Evolutionary conservation across 1,140 invertebrate genomes (phyloP).

Genomic region (Latrodectus geometricus): DNA sequence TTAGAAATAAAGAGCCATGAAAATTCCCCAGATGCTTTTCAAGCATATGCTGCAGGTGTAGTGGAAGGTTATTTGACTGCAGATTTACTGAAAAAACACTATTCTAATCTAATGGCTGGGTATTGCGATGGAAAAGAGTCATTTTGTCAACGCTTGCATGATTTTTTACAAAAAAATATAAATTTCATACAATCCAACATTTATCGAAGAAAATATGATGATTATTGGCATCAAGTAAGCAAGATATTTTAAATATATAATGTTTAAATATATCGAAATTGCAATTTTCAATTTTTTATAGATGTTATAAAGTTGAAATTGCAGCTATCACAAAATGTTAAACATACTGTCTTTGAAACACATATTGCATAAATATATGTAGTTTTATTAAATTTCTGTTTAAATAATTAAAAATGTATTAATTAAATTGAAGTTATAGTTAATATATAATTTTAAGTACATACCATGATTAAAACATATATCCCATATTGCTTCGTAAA

Average conservation of each 20-base stretch:
- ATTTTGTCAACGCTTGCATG: constrained; percentile 78
- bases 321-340: too few relatives aligned
- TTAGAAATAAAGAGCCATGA: constrained; percentile 82
- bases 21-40: constrained; percentile 75
- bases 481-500: too few relatives aligned
- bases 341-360: neutral
- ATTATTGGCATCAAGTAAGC: constrained; percentile 85
- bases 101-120: constrained; percentile 80
- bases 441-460: too few relatives aligned
- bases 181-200: constrained; percentile 75
- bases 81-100: constrained; percentile 84
- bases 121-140: constrained; percentile 77
- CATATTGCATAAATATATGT: too few relatives aligned
- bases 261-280: neutral
- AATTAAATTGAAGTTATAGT: too few relatives aligned
- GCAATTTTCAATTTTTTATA: too few relatives aligned
- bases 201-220: constrained; percentile 71
- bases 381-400: too few relatives aligned
- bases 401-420: too few relatives aligned
- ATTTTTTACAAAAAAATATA: constrained; percentile 77
- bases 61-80: constrained; percentile 85
- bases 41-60: constrained; percentile 90
- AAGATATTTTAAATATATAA: neutral
- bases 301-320: too few relatives aligned
- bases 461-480: too few relatives aligned